Evolutionary conservation across 2,113 vertebrate species (phyloP).

Genomic region (Ivindomyrus marchei): DNA sequence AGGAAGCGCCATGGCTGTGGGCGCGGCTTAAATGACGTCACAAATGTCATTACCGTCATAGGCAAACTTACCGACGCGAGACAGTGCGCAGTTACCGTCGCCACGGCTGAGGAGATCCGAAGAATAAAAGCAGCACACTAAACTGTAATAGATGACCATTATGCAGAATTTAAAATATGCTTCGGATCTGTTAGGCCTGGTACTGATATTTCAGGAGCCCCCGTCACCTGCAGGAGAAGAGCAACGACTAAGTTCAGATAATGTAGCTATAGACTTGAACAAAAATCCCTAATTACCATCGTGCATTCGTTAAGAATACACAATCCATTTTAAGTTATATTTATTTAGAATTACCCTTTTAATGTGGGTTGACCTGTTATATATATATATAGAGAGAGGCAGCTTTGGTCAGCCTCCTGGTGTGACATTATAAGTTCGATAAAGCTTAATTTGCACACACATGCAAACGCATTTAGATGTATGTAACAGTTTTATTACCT

Average conservation of each 20-base stretch:
- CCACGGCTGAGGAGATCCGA: too few relatives aligned
- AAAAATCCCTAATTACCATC: background rate
- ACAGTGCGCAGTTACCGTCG: background rate
- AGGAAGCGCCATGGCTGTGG: slow-evolving; percentile 56
- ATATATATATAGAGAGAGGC: too few relatives aligned
- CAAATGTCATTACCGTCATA: background rate
- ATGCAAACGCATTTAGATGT: too few relatives aligned
- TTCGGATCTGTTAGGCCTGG: background rate
- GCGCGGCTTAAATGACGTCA: slow-evolving; percentile 33
- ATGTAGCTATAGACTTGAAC: background rate
- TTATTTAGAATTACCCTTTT: background rate
- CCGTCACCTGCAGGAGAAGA: background rate
- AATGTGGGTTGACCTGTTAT: background rate
- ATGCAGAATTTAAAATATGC: background rate
- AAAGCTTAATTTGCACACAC: too few relatives aligned
- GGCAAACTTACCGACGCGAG: background rate
- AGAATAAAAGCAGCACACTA: background rate
- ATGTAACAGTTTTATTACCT: too few relatives aligned
- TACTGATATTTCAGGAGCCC: background rate
- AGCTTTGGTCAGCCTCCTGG: too few relatives aligned
- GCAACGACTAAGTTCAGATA: background rate
- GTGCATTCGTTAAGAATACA: background rate
- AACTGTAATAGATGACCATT: background rate
- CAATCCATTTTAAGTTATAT: background rate
- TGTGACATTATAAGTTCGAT: too few relatives aligned